Base-by-base conservation (phyloP, 2,797 vertebrate genomes). In the Hipposideros larvatus region DNA sequence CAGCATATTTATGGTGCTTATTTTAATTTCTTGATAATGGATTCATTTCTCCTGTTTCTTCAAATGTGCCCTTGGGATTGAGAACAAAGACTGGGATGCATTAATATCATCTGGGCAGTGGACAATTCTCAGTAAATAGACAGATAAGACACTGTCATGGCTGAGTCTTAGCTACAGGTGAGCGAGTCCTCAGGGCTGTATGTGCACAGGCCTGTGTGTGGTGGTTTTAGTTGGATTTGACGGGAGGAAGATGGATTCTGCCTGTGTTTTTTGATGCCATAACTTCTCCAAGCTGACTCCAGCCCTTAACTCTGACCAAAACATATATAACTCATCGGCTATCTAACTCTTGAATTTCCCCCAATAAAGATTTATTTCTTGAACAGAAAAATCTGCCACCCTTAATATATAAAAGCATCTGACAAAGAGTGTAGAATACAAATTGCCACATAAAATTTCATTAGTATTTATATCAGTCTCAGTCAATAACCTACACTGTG, bases 311-410 rank as follows among this genome's bases (percentile, higher is more conserved):
- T 83, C 15, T 73, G 78, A 21, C 26, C 71, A 11, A 66, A 91
- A 31, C 22, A 24, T 70, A 21, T 37, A 61, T 18, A 96, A 82
- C 26, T 13, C 7, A 48, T 91, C 41, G 91, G n/a, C 15, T 63
- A 28, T 57, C 5, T 53, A 37, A 73, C 31, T 11, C 43, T 74
- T 51, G 46, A 77, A 24, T 90, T 96, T 80, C 28, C 22, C 28
- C 48, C 79, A 79, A 34, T 55, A 88, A 7, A 90, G 26, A 28
- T 70, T 85, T 82, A 78, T 61, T 91, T 88, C 71, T 93, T 80
- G 37, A 48, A 65, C 65, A 46, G 34, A n/a, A 59, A 85, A 80
- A 68, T 82, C 7, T 61, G 28, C 34, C 4, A 93, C 34, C 11
- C 15, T 66, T 87, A 51, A 87, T 57, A 73, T 59, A 59, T 73